These are phyloP conservation scores for Agrilus mali DNA, from an alignment of 2,888 invertebrate genomes.

Conservation along the genomic window DNA sequence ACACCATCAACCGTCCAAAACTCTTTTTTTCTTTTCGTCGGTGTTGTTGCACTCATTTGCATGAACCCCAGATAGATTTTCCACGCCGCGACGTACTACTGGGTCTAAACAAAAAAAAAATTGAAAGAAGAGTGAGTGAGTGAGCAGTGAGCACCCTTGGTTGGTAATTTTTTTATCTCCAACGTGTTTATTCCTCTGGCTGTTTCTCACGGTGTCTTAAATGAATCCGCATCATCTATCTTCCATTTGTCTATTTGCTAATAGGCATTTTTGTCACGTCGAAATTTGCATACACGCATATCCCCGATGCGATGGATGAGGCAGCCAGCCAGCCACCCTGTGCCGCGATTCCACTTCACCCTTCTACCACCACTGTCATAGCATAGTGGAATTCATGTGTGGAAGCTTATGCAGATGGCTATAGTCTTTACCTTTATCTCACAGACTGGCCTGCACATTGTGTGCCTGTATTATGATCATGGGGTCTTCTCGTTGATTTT, in stretches of 20 bases:
- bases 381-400: too few species aligned
- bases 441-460: constrained; percentile 10
- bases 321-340: constrained; percentile 6
- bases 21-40: too few species aligned
- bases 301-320: constrained; percentile 5
- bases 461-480: background rate
- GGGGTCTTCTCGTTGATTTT: constrained; percentile 7
- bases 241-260: constrained; percentile 20
- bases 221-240: constrained; percentile 17
- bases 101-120: too few species aligned
- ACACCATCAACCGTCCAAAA: too few species aligned
- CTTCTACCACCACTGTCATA: too few species aligned
- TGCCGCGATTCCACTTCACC: background rate
- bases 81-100: too few species aligned
- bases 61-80: too few species aligned
- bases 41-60: too few species aligned
- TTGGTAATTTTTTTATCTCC: constrained; percentile 10
- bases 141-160: too few species aligned
- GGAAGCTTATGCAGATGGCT: constrained; percentile 14
- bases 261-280: constrained; percentile 19
- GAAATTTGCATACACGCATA: constrained; percentile 17
- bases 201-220: constrained; percentile 17
- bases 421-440: constrained; percentile 18
- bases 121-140: too few species aligned
- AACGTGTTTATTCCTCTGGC: constrained; percentile 8